Base-by-base conservation (phyloP, 2,888 invertebrate genomes). In the Lumbricus terrestris region DNA sequence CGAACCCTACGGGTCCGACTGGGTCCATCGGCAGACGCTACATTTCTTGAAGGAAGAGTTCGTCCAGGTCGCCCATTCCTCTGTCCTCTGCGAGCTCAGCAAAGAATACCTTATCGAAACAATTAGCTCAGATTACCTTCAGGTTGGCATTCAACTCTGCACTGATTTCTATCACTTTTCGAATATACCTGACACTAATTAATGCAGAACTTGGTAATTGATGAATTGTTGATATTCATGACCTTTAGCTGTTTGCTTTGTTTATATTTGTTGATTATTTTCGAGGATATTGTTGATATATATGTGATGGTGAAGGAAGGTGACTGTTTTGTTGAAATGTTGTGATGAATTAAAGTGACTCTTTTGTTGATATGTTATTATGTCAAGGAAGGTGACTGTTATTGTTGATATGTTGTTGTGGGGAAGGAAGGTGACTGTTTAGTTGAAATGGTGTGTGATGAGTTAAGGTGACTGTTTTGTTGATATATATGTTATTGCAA, bases 41-140 rank as follows among this genome's bases (percentile, higher is more conserved):
- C 97, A 98, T 94, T 98, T 97, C 95, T 96, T 99, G 88, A 96
- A 97, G 83, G 98, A 99, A 95, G 98, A 99, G 95, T 98, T 98
- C 95, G 96, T 97, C 18, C 94, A 94, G 92, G 92, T 95, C 54
- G 92, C 93, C 4, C 94, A 94, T 90, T 96, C 97, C 8, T 96
- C 97, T 93, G 96, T 97, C 92, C 95, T 97, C 93, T 96, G 97
- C 95, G 96, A 97, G 95, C 94, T 97, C 94, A 96, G 97, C 95
- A 97, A 97, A 94, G 95, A 96, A 29, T 97, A 97, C 94, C 95
- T 97, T 91, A 96, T 96, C 83, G 97, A 97, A 93, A 97, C 97
- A 88, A 95, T 97, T 90, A 96, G 96, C 93, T 97, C 97, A 93
- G 97, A 97, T 93, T 97, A 97, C 94, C 93, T 96, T 89, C 96